These are phyloP conservation scores for Trachurus trachurus DNA, from an alignment of 2,797 vertebrate genomes.

Conservation along the genomic window DNA sequence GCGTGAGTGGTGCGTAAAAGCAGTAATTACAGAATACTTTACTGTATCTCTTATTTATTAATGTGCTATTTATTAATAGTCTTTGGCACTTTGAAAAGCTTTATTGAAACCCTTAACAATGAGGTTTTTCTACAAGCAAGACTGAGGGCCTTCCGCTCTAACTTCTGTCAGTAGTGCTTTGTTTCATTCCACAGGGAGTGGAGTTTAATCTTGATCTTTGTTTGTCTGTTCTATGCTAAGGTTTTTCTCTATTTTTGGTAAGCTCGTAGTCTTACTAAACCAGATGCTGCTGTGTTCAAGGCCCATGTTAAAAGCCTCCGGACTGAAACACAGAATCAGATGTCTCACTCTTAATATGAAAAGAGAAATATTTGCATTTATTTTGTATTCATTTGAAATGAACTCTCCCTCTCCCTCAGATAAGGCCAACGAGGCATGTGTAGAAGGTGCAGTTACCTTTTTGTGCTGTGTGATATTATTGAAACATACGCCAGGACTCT, in stretches of 20 bases:
- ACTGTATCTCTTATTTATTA: slow-evolving; percentile 69
- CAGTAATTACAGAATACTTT: slow-evolving; percentile 60
- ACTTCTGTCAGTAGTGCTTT: slow-evolving; percentile 55
- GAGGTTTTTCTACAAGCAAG: slow-evolving; percentile 53
- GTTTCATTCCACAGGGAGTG: slow-evolving; percentile 42
- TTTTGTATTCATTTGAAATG: slow-evolving; percentile 49
- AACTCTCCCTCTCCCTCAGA: slow-evolving; percentile 29
- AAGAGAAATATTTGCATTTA: slow-evolving; percentile 37
- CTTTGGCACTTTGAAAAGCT: slow-evolving; percentile 68
- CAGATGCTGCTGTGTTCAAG: slow-evolving; percentile 47
- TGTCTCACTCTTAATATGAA: slow-evolving; percentile 33
- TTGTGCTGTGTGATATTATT: slow-evolving; percentile 47
- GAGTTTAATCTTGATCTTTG: slow-evolving; percentile 36
- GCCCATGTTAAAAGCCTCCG: slow-evolving; percentile 33
- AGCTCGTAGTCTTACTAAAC: slow-evolving; percentile 46
- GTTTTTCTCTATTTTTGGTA: slow-evolving; percentile 42
- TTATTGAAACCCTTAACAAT: slow-evolving; percentile 46
- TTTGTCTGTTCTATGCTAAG: slow-evolving; percentile 30
- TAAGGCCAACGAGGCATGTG: slow-evolving; percentile 31
- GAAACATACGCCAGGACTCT: slow-evolving; percentile 52
- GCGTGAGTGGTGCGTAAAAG: slow-evolving; percentile 48
- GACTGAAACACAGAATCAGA: slow-evolving; percentile 44
- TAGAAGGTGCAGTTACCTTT: slow-evolving; percentile 42
- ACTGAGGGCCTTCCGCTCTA: slow-evolving; percentile 45
- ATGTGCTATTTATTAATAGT: slow-evolving; percentile 73